Base-by-base conservation (phyloP, 2,797 vertebrate genomes). In the Sebastolobus altivelis region DNA sequence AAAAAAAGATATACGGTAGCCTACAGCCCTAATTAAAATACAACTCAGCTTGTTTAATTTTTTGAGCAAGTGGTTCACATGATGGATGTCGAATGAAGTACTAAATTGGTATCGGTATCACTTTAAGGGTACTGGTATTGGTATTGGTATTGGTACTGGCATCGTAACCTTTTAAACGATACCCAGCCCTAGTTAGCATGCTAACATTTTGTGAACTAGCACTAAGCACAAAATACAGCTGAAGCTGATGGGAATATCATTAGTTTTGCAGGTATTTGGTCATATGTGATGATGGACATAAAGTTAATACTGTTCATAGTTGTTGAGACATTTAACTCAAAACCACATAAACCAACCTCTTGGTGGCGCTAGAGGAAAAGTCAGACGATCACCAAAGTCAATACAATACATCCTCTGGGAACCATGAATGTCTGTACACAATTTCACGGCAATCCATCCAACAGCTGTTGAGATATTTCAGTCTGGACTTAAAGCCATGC, bases 231-330 rank as follows among this genome's bases (percentile, higher is more conserved):
- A 31, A 9, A 9, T 56, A 43, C 54, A 38, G 62, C 62, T 52
- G 46, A 68, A 33, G n/a, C 31, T 60, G 11, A 66, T 35, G n/a
- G 9, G 29, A 27, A 55, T 13, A 14, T 59, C 54, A 46, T 55
- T 55, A 10, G 35, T 37, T 67, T 25, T 31, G 27, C 29, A 46
- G 25, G 25, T 49, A 14, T 60, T 35, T 35, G n/a, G 8, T 75
- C 6, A 16, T 18, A 60, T 33, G 58, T 60, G 58, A 60, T 6
- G 5, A 31, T 46, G 43, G n/a, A 35, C 6, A 27, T 12, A 54
- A 49, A 60, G 56, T 59, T 29, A 58, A 38, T 63, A 38, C 60
- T 22, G 20, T 22, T 62, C 58, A 60, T 60, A 60, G 59, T 61
- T 46, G 37, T 65, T 43, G 10, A 65, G 62, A 40, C 62, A 27